These are phyloP conservation scores for Rhynchopsitta pachyrhyncha DNA, from an alignment of 2,113 vertebrate species.

Conservation along the genomic window DNA sequence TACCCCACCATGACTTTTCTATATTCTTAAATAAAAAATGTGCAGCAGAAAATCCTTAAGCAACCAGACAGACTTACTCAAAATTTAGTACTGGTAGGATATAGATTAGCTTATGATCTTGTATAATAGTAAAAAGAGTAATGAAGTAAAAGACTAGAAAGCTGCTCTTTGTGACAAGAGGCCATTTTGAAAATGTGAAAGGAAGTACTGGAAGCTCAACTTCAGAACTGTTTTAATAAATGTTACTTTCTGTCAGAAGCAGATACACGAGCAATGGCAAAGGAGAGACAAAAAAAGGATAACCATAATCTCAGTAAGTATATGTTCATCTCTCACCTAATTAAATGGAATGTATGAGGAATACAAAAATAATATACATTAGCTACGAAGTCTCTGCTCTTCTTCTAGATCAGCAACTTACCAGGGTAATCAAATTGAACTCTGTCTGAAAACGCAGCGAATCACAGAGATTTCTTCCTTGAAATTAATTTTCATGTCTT, in stretches of 20 bases:
- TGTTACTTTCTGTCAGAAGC: constrained; percentile 81
- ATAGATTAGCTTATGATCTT: neutral
- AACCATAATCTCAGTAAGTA: constrained; percentile 97
- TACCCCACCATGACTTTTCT: neutral
- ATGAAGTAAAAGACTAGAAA: neutral
- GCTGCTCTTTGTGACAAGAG: neutral
- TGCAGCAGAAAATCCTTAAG: neutral
- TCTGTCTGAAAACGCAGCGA: neutral
- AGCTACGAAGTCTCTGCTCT: neutral
- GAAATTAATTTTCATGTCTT: neutral
- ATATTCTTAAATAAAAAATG: neutral
- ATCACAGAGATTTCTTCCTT: neutral
- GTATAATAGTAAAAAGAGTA: neutral
- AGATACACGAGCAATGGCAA: constrained; percentile 89
- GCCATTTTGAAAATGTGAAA: neutral
- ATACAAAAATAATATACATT: neutral
- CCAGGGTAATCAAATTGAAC: neutral
- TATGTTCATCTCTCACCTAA: neutral
- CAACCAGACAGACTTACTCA: neutral
- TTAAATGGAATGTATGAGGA: neutral
- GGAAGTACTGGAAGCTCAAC: neutral
- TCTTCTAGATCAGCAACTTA: neutral
- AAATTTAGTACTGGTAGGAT: neutral
- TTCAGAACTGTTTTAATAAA: constrained; percentile 46
- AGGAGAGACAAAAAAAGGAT: constrained; percentile 98